Percentiles rank a stretch among this genome's conserved stretches.
Conservation (phyloP, 2,113 vertebrate genomes). For the Petromus typicus region DNA sequence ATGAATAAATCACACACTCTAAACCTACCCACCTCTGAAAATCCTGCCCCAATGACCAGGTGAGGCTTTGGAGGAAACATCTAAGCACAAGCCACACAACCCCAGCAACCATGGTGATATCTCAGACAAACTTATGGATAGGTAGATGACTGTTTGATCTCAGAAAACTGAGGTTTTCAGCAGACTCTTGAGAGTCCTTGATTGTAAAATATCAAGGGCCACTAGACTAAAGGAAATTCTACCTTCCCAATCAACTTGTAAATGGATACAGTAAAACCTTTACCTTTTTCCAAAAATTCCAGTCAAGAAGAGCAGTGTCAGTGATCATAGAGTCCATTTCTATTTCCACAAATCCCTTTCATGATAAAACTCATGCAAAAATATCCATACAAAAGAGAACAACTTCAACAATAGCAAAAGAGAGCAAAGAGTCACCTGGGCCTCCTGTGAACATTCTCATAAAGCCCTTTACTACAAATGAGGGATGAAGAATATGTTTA, state of each 20-base stretch:
- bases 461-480: neutral
- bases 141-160: neutral
- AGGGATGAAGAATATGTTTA: constrained; percentile 25
- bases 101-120: neutral
- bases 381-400: neutral
- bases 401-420: neutral
- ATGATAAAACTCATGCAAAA: neutral
- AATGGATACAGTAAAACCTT: neutral
- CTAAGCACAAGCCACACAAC: neutral
- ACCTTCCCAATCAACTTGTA: neutral
- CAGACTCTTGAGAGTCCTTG: neutral
- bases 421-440: neutral
- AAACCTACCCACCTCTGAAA: neutral
- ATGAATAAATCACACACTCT: neutral
- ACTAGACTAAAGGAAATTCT: neutral
- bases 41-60: neutral
- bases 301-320: neutral
- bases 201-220: neutral
- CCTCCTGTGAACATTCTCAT: neutral
- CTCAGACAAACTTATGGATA: rapidly evolving
- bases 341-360: neutral
- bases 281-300: neutral
- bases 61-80: neutral
- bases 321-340: neutral
- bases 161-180: neutral